Percentiles rank a stretch among this genome's conserved stretches.
phyloP scores from a whole-genome alignment of 2,113 vertebrate genomes.

The Tylochromis polylepis region DNA sequence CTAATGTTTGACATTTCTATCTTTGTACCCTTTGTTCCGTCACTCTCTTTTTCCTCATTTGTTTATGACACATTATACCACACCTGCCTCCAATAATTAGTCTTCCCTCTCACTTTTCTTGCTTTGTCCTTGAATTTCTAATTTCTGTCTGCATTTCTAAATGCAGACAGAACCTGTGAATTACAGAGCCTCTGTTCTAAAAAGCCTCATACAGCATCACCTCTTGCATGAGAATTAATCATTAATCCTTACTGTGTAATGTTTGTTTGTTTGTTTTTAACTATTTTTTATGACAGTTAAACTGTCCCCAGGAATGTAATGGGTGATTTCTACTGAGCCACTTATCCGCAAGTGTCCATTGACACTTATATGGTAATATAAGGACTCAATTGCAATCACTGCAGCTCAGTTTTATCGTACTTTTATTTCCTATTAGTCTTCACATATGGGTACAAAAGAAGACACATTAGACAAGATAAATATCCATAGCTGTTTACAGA shows the following conservation, averaged over 20 bases:
- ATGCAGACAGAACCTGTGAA: conserved; percentile 1
- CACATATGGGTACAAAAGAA: not conserved
- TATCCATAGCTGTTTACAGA: not conserved
- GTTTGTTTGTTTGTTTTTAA: not conserved
- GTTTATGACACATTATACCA: conserved; percentile 53
- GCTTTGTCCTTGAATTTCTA: conserved; percentile 35
- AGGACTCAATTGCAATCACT: not conserved
- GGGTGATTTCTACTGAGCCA: not conserved
- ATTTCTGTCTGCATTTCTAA: no score
- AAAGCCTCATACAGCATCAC: not conserved
- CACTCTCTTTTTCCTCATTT: conserved; percentile 34
- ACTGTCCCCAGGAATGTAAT: not conserved
- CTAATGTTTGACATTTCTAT: conserved; percentile 58
- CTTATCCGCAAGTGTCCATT: not conserved
- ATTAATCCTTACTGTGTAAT: not conserved
- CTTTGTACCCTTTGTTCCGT: conserved; percentile 57
- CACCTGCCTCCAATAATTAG: conserved; percentile 51
- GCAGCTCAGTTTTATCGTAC: not conserved
- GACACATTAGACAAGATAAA: not conserved
- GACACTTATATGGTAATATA: not conserved
- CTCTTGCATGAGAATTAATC: not conserved
- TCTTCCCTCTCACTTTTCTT: conserved; percentile 20
- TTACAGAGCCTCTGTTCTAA: not conserved
- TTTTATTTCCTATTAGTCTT: not conserved
- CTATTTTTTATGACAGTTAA: not conserved